Percentiles rank a stretch among this genome's conserved stretches.
These are phyloP conservation scores for Psylliodes chrysocephalus DNA, from an alignment of 2,888 invertebrate species.

Conservation along the genomic window DNA sequence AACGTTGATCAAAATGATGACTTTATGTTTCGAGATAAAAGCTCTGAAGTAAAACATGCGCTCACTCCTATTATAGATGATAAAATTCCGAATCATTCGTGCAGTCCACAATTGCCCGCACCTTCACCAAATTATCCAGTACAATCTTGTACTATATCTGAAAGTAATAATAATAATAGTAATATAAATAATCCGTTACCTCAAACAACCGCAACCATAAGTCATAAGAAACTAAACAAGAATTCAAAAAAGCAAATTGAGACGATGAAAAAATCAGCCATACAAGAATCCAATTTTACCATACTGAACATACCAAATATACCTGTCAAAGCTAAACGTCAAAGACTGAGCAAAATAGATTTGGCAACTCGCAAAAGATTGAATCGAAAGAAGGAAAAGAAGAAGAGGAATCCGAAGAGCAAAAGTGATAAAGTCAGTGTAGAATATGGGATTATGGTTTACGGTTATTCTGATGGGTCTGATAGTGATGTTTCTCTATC, in stretches of 20 bases:
- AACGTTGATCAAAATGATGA: slow-evolving; percentile 44
- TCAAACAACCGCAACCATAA: slow-evolving; percentile 57
- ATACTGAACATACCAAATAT: slow-evolving; percentile 61
- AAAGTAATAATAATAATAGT: too few species aligned
- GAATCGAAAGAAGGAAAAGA: slow-evolving; percentile 20
- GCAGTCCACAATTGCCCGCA: slow-evolving; percentile 60
- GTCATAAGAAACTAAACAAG: slow-evolving; percentile 51
- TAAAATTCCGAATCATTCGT: slow-evolving; percentile 52
- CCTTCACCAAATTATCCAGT: slow-evolving; percentile 61
- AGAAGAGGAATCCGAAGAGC: neutral
- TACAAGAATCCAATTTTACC: slow-evolving; percentile 47
- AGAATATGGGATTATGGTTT: slow-evolving; percentile 58
- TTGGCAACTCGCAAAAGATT: slow-evolving; percentile 58
- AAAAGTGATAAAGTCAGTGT: slow-evolving; percentile 42
- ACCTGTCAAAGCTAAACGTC: slow-evolving; percentile 53
- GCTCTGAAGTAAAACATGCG: slow-evolving; percentile 60
- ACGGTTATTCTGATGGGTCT: slow-evolving; percentile 61
- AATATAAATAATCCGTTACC: slow-evolving; percentile 39
- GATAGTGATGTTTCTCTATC: slow-evolving; percentile 62
- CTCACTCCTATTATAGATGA: slow-evolving; percentile 52
- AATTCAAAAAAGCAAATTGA: slow-evolving; percentile 40
- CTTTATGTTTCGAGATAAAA: slow-evolving; percentile 51
- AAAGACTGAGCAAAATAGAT: slow-evolving; percentile 63
- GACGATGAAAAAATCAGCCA: slow-evolving; percentile 8
- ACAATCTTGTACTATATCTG: slow-evolving; percentile 17